These are phyloP conservation scores for Poecilobothrus nobilitatus DNA, from an alignment of 2,888 invertebrate genomes.

Conservation along the genomic window DNA sequence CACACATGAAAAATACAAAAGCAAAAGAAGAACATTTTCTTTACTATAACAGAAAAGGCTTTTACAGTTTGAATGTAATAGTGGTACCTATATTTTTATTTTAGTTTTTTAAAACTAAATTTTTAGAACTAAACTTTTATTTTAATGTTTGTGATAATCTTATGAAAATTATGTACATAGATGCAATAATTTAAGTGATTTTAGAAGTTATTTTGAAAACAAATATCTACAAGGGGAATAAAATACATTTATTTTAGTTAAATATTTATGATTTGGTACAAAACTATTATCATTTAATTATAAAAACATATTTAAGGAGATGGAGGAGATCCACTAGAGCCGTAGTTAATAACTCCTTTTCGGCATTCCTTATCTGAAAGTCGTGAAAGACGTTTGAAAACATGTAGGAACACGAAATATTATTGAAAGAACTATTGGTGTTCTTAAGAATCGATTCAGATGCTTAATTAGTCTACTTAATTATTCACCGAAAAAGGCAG, in stretches of 20 bases:
- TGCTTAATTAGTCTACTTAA: slow-evolving; percentile 14
- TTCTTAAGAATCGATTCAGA: slow-evolving; percentile 17
- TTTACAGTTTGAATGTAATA: too few species aligned
- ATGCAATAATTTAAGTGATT: background rate
- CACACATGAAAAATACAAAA: too few species aligned
- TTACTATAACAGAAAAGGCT: too few species aligned
- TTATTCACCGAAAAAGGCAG: slow-evolving; percentile 8
- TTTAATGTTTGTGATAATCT: slow-evolving; percentile 5
- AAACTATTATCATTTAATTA: too few species aligned
- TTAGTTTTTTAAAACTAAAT: too few species aligned
- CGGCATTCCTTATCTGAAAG: slow-evolving; percentile 1
- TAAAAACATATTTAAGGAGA: slow-evolving; percentile 14
- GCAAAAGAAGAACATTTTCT: too few species aligned
- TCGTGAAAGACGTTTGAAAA: slow-evolving; percentile 11
- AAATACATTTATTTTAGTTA: background rate
- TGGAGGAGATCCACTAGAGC: slow-evolving; percentile 19
- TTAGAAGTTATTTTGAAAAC: background rate
- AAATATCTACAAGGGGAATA: background rate
- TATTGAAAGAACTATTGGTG: slow-evolving; percentile 15
- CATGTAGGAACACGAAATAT: slow-evolving; percentile 17
- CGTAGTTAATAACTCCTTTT: slow-evolving; percentile 18
- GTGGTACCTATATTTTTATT: too few species aligned
- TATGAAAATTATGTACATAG: background rate
- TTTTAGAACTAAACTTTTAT: background rate
- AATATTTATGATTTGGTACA: background rate